These are phyloP conservation scores for Argopecten irradians DNA, from an alignment of 1,140 invertebrate species.

Conservation along the genomic window DNA sequence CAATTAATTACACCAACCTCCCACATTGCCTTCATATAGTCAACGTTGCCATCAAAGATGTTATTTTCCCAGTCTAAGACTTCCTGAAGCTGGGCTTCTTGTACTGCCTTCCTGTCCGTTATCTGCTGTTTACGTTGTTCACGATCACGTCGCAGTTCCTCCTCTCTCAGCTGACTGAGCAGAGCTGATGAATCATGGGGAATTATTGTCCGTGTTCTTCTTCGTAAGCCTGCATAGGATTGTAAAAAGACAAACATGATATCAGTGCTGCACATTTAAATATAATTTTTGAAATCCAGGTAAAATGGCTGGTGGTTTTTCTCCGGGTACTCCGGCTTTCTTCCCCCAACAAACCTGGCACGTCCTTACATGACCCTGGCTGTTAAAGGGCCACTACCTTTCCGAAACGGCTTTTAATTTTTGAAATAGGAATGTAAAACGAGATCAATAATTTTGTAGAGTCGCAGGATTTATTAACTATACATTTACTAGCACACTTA, in stretches of 20 bases:
- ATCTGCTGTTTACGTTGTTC: conserved; percentile 71
- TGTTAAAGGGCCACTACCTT: too few relatives aligned
- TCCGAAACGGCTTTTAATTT: too few relatives aligned
- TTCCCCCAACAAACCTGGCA: too few relatives aligned
- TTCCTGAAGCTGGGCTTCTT: conserved; percentile 73
- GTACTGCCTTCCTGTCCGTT: conserved; percentile 68
- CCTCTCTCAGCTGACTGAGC: conserved; percentile 74
- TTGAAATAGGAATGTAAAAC: too few relatives aligned
- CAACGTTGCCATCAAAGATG: conserved; percentile 66
- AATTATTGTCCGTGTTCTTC: conserved; percentile 51
- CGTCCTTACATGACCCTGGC: too few relatives aligned
- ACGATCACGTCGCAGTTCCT: conserved; percentile 71
- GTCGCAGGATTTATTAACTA: too few relatives aligned
- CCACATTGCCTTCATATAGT: conserved; percentile 77
- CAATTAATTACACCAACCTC: conserved; percentile 70
- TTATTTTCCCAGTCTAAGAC: conserved; percentile 76
- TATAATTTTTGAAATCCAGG: too few relatives aligned
- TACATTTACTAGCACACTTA: too few relatives aligned
- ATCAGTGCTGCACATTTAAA: not conserved
- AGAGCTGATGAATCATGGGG: conserved; percentile 69
- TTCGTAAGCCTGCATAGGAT: conserved; percentile 51
- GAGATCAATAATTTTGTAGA: too few relatives aligned
- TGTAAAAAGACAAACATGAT: not conserved
- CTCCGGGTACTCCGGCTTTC: too few relatives aligned
- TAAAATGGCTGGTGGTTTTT: too few relatives aligned